Evolutionary conservation across 2,888 invertebrate genomes (phyloP).

Genomic region (Plagiodera versicolora): DNA sequence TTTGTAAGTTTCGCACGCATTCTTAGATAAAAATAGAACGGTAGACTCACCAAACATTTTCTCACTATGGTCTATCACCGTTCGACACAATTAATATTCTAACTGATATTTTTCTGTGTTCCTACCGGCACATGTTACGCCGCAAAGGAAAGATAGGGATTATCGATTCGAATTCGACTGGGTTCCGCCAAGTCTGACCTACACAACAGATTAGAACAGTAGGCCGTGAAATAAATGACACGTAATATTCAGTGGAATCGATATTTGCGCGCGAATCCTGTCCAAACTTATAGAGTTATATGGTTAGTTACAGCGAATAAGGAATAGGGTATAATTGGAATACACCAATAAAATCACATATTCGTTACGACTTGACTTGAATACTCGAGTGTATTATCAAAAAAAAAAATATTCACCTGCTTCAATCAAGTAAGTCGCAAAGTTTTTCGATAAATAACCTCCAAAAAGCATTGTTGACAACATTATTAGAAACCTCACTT

Average conservation of each 20-base stretch:
- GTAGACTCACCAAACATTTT: constrained; percentile 13
- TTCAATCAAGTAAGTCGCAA: too few species aligned
- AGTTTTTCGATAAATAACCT: too few species aligned
- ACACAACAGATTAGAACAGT: constrained; percentile 13
- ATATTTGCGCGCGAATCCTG: constrained; percentile 21
- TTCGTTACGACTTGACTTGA: too few species aligned
- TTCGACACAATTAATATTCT: not conserved
- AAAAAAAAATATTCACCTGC: too few species aligned
- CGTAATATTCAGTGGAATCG: constrained; percentile 20
- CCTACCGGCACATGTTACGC: not conserved
- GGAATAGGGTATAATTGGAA: too few species aligned
- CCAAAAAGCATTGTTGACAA: too few species aligned
- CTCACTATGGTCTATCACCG: not conserved
- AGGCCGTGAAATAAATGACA: constrained; percentile 17
- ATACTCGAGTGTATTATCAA: too few species aligned
- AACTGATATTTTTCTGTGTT: too few species aligned
- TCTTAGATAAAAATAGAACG: constrained; percentile 10
- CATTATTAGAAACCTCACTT: too few species aligned
- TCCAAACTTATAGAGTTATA: not conserved
- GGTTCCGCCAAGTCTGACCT: constrained; percentile 27
- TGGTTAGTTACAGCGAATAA: too few species aligned
- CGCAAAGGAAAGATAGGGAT: not conserved
- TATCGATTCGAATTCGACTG: constrained; percentile 10
- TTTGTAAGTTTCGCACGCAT: constrained; percentile 10
- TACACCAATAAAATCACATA: too few species aligned